Base-by-base conservation (phyloP, 2,113 vertebrate species). In the Epinephelus lanceolatus region DNA sequence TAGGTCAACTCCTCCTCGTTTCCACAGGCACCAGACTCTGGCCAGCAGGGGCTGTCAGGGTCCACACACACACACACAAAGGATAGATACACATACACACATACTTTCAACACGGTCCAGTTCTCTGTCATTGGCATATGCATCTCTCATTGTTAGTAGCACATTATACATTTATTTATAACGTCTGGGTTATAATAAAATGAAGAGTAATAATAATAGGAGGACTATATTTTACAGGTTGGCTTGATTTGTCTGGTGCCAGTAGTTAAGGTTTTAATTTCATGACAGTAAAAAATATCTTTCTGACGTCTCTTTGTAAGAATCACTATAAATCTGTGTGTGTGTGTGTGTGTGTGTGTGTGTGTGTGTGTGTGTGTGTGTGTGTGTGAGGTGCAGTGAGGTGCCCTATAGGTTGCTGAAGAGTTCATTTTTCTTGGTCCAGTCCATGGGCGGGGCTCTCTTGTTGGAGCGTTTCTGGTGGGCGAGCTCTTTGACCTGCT, bases 401-500 rank as follows among this genome's bases (percentile, higher is more conserved):
- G 49, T 12, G 2, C 3, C 85, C 91, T 96, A 99, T 93, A 99
- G 96, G 89, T 98, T 99, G 94, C 98, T 97, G 90, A 99, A 99
- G 70, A 99, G 97, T 93, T 99, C 97, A 0, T 99, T 99, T 93
- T 99, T 97, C 97, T 98, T 99, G 96, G 96, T 99, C 98, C 98
- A 99, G 96, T 99, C 98, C 98, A 99, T 99, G 87, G 96, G 95
- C 0, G 98, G 98, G 14, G 98, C 98, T 85, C 94, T 96, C 88
- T 97, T 99, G 94, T 96, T 98, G 91, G 96, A 95, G 67, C 98
- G 97, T 77, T 99, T 99, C 96, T 97, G 97, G 87, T 97, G 98
- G 0, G 97, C 97, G 11, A 96, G 94, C 89, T 99, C 98, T 92
- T 98, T 99, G 80, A 97, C 98, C 92, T 97, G 95, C 0, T 98